These are phyloP conservation scores for Cardiocondyla obscurior DNA, from an alignment of 1,140 invertebrate genomes.

Conservation along the genomic window DNA sequence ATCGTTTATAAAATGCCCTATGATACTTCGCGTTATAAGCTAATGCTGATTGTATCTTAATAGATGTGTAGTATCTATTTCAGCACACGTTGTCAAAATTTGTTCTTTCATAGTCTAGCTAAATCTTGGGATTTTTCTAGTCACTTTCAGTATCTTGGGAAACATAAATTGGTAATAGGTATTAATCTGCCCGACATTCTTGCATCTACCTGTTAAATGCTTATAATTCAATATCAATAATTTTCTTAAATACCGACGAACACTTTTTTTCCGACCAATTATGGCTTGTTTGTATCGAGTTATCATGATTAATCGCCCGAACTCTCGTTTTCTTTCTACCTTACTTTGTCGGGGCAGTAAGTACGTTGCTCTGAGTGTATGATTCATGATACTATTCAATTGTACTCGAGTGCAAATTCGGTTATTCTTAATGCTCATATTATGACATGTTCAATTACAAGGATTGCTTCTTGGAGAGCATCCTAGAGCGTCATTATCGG, in stretches of 20 bases:
- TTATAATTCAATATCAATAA: slow-evolving; percentile 67
- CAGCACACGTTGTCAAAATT: slow-evolving; percentile 71
- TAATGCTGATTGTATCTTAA: slow-evolving; percentile 77
- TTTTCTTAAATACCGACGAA: slow-evolving; percentile 66
- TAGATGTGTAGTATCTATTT: slow-evolving; percentile 75
- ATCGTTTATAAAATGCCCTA: slow-evolving; percentile 78
- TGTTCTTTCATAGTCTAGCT: slow-evolving; percentile 70
- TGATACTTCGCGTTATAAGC: slow-evolving; percentile 76
- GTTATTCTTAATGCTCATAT: slow-evolving; percentile 66
- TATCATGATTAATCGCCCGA: slow-evolving; percentile 51
- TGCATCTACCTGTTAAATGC: slow-evolving; percentile 72
- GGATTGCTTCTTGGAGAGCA: slow-evolving; percentile 54
- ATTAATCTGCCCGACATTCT: slow-evolving; percentile 52
- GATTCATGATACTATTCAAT: slow-evolving; percentile 78
- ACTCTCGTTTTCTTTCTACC: not conserved
- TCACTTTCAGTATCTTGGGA: slow-evolving; percentile 65
- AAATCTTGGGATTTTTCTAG: slow-evolving; percentile 66
- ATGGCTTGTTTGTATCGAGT: slow-evolving; percentile 46
- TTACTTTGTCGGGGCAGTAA: slow-evolving; percentile 73
- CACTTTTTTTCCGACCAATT: slow-evolving; percentile 62
- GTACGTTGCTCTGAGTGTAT: slow-evolving; percentile 77
- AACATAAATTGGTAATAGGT: slow-evolving; percentile 58
- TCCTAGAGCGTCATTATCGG: slow-evolving; percentile 61
- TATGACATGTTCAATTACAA: slow-evolving; percentile 65
- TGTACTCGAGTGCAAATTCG: slow-evolving; percentile 80